phyloP scores from a whole-genome alignment of 2,888 invertebrate genomes.

The Scotopteryx bipunctaria region DNA sequence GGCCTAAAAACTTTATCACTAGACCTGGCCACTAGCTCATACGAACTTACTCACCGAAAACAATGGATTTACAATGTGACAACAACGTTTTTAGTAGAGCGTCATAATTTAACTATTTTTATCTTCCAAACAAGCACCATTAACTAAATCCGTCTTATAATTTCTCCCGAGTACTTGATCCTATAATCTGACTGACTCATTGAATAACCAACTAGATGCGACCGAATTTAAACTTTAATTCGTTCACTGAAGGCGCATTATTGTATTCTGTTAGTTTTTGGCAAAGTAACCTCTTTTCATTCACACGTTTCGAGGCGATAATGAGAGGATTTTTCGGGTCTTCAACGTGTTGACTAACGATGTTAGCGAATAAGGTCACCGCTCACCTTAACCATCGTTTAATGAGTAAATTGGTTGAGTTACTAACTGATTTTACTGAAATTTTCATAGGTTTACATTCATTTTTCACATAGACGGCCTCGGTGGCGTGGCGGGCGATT shows the following conservation, averaged over 20 bases:
- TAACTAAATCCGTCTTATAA: constrained; percentile 23
- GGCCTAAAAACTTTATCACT: not conserved
- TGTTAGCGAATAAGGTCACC: constrained; percentile 11
- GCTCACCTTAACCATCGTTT: not conserved
- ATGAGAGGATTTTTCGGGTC: constrained; percentile 17
- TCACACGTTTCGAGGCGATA: constrained; percentile 23
- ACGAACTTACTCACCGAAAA: too few relatives aligned
- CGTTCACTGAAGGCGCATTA: not conserved
- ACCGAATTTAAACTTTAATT: constrained; percentile 5
- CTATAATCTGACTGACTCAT: constrained; percentile 23
- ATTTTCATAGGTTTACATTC: too few relatives aligned
- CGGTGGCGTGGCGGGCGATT: too few relatives aligned
- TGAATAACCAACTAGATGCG: not conserved
- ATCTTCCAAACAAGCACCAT: constrained; percentile 18
- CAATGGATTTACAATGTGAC: not conserved
- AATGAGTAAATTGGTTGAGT: too few relatives aligned
- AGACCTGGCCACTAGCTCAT: not conserved
- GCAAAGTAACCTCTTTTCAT: constrained; percentile 33
- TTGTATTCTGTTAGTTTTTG: constrained; percentile 13
- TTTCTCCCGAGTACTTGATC: constrained; percentile 23
- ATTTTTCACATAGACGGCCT: too few relatives aligned
- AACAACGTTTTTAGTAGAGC: not conserved
- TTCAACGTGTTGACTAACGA: constrained; percentile 21
- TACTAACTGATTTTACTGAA: too few relatives aligned
- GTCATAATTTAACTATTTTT: constrained; percentile 16